Percentiles rank a stretch among this genome's conserved stretches.
These are phyloP conservation scores for Gallinago nigripennis DNA, from an alignment of 2,797 vertebrate species.

Conservation along the genomic window DNA sequence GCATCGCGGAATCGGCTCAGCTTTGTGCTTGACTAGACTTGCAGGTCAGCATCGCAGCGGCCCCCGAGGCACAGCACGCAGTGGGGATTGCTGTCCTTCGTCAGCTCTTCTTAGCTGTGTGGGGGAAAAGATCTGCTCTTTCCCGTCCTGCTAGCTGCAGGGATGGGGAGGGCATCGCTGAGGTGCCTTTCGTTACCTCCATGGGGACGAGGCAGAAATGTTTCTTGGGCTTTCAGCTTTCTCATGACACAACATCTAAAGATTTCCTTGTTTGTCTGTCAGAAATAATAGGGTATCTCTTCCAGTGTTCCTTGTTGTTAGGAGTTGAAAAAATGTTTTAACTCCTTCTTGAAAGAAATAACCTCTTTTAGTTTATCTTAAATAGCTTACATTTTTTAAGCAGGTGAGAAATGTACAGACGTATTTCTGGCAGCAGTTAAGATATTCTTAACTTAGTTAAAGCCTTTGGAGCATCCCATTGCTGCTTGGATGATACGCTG, in stretches of 20 bases:
- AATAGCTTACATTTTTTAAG: not conserved
- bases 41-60: not conserved
- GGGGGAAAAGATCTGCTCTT: not conserved
- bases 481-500: not conserved
- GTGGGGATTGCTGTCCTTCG: not conserved
- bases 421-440: not conserved
- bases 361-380: not conserved
- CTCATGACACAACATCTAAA: not conserved
- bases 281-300: not conserved
- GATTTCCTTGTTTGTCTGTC: not conserved
- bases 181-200: accelerated
- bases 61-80: accelerated
- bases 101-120: accelerated
- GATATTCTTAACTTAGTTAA: not conserved
- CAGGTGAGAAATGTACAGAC: not conserved
- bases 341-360: not conserved
- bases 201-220: accelerated
- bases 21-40: not conserved
- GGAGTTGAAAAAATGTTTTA: not conserved
- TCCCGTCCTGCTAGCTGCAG: not conserved
- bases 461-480: not conserved
- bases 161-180: not conserved
- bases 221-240: not conserved
- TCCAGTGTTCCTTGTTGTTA: not conserved
- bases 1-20: not conserved